Conservation (phyloP, 1,140 invertebrate genomes). For the Chrysomallon squamiferum region DNA sequence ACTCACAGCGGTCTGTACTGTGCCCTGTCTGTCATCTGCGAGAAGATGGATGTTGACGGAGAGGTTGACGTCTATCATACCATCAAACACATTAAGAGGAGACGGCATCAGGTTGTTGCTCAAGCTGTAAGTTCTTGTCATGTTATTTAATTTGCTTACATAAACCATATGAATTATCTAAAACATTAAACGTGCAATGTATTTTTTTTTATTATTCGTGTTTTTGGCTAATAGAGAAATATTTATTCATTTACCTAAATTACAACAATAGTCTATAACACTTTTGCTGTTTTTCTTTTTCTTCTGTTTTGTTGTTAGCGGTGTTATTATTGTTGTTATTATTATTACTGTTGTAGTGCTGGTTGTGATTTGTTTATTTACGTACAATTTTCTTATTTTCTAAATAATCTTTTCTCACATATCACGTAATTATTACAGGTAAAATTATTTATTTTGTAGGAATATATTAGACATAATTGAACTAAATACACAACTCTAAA, state of each 20-base stretch:
- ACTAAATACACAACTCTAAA: neutral
- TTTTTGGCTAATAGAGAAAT: neutral
- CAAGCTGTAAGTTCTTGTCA: slow-evolving; percentile 42
- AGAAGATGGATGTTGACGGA: slow-evolving; percentile 48
- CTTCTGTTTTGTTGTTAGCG: too few species aligned
- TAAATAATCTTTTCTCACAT: too few species aligned
- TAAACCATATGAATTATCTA: neutral
- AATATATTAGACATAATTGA: neutral
- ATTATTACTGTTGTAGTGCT: too few species aligned
- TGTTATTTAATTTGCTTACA: neutral
- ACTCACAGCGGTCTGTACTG: slow-evolving; percentile 56
- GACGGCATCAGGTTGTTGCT: slow-evolving; percentile 51
- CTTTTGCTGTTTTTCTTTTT: too few species aligned
- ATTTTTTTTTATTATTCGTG: too few species aligned
- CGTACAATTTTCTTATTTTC: too few species aligned
- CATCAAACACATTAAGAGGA: slow-evolving; percentile 55
- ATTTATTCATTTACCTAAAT: neutral
- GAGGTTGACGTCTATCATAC: slow-evolving; percentile 59
- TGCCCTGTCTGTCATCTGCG: slow-evolving; percentile 43
- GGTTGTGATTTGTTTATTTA: too few species aligned
- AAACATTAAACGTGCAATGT: neutral
- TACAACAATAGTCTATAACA: neutral
- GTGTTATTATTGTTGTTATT: too few species aligned
- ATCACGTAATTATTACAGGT: too few species aligned
- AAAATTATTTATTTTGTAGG: too few species aligned